A percentile compares a stretch with the other conserved stretches of the same genome.
Conservation (phyloP, 1,140 invertebrate species). For the Lepidostoma basale region DNA sequence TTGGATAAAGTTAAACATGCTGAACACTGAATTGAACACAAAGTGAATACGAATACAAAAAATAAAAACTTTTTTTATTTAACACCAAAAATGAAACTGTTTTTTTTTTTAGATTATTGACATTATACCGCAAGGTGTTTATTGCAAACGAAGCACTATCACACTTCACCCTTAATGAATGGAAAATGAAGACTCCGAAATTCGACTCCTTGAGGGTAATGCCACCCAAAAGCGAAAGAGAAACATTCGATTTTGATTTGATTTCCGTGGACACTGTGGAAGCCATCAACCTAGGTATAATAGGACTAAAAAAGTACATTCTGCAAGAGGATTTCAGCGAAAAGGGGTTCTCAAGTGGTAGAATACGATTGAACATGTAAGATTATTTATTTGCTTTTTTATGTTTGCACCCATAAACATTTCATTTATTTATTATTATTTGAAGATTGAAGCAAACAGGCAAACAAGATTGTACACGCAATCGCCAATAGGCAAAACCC, state of each 20-base stretch:
- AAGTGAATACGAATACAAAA: too few species aligned
- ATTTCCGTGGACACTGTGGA: not conserved
- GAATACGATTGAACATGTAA: not conserved
- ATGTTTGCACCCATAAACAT: too few species aligned
- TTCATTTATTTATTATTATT: too few species aligned
- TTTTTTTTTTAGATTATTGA: slow-evolving; percentile 17
- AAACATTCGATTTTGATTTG: slow-evolving; percentile 20
- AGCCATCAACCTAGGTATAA: not conserved
- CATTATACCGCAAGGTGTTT: slow-evolving; percentile 27
- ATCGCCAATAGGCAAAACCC: too few species aligned
- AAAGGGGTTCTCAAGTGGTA: not conserved
- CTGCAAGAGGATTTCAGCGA: slow-evolving; percentile 20
- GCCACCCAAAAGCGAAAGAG: slow-evolving; percentile 7
- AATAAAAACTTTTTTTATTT: too few species aligned
- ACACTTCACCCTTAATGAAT: slow-evolving; percentile 7
- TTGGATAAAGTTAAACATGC: too few species aligned
- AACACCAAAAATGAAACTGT: not conserved
- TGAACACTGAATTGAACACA: too few species aligned
- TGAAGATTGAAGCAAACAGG: too few species aligned
- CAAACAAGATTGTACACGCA: too few species aligned
- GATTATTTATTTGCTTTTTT: too few species aligned
- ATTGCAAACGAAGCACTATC: slow-evolving; percentile 11
- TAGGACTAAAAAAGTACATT: slow-evolving; percentile 31
- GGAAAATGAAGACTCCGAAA: slow-evolving; percentile 28
- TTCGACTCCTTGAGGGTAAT: slow-evolving; percentile 19